Base-by-base conservation (phyloP, 2,888 invertebrate genomes). In the Ichneumoninae sp. region DNA sequence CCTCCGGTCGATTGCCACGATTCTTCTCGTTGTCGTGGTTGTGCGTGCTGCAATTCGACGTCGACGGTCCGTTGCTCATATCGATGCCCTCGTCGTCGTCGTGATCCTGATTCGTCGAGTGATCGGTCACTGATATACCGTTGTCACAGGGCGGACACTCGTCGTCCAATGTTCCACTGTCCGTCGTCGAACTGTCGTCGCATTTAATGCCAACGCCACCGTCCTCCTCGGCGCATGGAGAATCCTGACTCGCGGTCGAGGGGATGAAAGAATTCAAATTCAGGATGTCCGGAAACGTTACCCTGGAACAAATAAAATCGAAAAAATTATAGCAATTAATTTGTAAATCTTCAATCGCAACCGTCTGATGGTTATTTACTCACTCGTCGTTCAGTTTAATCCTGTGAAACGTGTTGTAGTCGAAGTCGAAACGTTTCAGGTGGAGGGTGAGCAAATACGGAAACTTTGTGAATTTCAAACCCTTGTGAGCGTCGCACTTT, bases 401-500 rank as follows among this genome's bases (percentile, higher is more conserved):
- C 87, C 98, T 95, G 92, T 97, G 97, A 95, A 97, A 96, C 6
- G 97, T 97, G 88, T 95, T 95, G 91, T 97, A 97, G 94, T 98
- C 98, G 92, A 98, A 98, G 94, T 98, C 98, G 92, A 98, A 98
- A 83, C 98, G 95, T 92, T 98, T 98, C 89, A 98, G 94, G 92
- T 98, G 98, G 88, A 98, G 94, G 0, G 98, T 98, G 68, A 98
- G 94, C 84, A 98, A 95, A 93, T 98, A 98, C 0, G 98, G 98
- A 93, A 98, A 97, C 87, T 96, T 96, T 26, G 96, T 96, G 92
- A 98, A 98, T 92, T 97, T 97, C 71, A 98, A 94, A 54, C 98
- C 98, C 94, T 98, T 98, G 92, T 98, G 97, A 19, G 98, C 98
- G 93, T 98, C 96, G 92, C 97, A 97, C 91, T 97, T 97, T 92